Conservation (phyloP, 2,888 invertebrate species). For the Ethmia dodecea region DNA sequence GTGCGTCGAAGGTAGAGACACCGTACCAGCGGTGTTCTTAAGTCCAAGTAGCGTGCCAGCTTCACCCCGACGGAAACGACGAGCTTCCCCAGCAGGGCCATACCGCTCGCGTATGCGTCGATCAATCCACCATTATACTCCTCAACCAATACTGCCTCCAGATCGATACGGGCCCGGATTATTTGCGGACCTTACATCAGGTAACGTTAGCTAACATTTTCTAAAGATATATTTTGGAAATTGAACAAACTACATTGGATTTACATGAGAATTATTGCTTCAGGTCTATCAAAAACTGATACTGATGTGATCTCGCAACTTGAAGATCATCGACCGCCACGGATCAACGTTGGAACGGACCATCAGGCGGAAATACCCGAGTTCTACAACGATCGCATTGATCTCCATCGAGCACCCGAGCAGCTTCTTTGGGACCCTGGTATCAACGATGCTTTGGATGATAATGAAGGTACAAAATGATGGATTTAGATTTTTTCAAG, state of each 20-base stretch:
- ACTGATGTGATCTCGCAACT: conserved; percentile 47
- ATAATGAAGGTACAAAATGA: conserved; percentile 89
- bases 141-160: conserved; percentile 96
- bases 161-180: conserved; percentile 92
- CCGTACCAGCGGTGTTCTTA: conserved; percentile 86
- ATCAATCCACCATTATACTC: conserved; percentile 84
- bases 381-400: conserved; percentile 64
- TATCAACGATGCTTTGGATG: conserved; percentile 82
- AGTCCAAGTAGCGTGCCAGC: conserved; percentile 85
- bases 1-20: conserved; percentile 79
- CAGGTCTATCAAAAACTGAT: conserved; percentile 41
- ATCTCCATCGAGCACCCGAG: conserved; percentile 78
- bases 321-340: conserved; percentile 77
- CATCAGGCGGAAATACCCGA: conserved; percentile 91
- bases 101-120: conserved; percentile 69
- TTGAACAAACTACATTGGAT: neutral
- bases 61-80: conserved; percentile 81
- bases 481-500: neutral
- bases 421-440: conserved; percentile 93
- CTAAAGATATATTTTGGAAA: too few relatives aligned
- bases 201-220: conserved; percentile 26
- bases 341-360: conserved; percentile 91
- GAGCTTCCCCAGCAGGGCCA: conserved; percentile 80
- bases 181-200: conserved; percentile 76
- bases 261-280: conserved; percentile 2